A percentile compares a stretch with the other conserved stretches of the same genome.
Conservation (phyloP, 2,797 vertebrate genomes). For the Allobates femoralis region DNA sequence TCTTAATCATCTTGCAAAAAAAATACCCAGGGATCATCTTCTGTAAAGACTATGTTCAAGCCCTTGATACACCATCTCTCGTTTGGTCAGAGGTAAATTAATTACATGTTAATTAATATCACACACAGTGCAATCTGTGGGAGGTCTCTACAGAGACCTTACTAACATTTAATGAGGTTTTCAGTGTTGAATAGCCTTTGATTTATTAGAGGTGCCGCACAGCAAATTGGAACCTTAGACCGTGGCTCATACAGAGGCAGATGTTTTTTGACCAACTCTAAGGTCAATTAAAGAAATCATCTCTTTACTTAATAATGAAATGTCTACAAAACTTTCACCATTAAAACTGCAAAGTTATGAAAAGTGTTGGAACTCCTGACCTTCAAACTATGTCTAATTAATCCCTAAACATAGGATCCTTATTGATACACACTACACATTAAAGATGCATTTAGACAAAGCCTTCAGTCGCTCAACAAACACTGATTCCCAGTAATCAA, state of each 20-base stretch:
- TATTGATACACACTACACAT: not conserved
- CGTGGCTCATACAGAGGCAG: not conserved
- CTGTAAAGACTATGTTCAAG: not conserved
- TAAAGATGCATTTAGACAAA: no score
- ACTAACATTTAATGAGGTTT: not conserved
- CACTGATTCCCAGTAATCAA: no score
- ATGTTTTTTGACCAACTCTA: no score
- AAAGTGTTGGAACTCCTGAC: no score
- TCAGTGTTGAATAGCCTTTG: not conserved
- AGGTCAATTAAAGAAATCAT: no score
- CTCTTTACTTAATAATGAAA: not conserved
- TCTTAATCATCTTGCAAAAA: conserved; percentile 1
- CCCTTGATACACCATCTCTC: not conserved
- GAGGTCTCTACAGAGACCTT: not conserved
- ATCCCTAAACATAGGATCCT: not conserved
- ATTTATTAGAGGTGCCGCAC: not conserved
- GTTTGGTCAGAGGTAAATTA: not conserved
- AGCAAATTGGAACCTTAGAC: not conserved
- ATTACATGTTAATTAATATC: not conserved
- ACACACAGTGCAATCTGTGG: not conserved
- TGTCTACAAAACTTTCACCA: not conserved
- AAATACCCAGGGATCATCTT: not conserved
- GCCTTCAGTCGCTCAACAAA: no score
- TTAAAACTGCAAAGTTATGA: not conserved
- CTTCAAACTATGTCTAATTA: not conserved